These are phyloP conservation scores for Sarcophaga subvicina DNA, from an alignment of 2,888 invertebrate genomes.

Conservation along the genomic window DNA sequence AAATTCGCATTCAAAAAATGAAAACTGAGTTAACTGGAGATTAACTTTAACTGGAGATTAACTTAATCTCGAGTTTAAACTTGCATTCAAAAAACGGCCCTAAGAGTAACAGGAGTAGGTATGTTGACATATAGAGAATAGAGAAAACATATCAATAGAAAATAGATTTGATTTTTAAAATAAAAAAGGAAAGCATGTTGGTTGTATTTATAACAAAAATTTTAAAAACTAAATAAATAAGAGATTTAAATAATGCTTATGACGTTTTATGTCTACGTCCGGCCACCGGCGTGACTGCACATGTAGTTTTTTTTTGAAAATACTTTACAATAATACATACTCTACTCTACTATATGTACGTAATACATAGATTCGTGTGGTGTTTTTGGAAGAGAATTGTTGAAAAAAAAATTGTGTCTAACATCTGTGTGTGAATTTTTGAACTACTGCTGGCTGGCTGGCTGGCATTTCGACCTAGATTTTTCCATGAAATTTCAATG, in stretches of 20 bases:
- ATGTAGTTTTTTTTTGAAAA: not conserved
- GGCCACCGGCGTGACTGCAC: conserved; percentile 38
- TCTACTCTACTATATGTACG: not conserved
- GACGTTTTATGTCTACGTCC: conserved; percentile 48
- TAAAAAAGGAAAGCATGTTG: not conserved
- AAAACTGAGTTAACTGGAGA: too few species aligned
- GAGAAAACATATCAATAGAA: too few species aligned
- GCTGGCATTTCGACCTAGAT: conserved; percentile 56
- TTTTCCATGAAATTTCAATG: conserved; percentile 60
- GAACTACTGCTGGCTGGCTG: not conserved
- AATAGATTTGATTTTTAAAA: conserved; percentile 16
- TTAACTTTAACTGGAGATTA: too few species aligned
- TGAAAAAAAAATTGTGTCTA: not conserved
- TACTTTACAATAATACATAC: not conserved
- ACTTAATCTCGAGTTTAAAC: too few species aligned
- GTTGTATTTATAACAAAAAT: not conserved
- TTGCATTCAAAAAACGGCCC: too few species aligned
- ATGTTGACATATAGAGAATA: too few species aligned
- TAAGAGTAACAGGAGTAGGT: too few species aligned
- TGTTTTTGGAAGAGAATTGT: too few species aligned
- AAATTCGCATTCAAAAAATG: too few species aligned
- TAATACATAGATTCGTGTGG: not conserved
- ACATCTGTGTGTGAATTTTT: conserved; percentile 3
- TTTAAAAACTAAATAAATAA: too few species aligned
- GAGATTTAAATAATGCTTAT: not conserved